Conservation (phyloP, 2,888 invertebrate genomes). For the Leptopilina drosophilae region DNA sequence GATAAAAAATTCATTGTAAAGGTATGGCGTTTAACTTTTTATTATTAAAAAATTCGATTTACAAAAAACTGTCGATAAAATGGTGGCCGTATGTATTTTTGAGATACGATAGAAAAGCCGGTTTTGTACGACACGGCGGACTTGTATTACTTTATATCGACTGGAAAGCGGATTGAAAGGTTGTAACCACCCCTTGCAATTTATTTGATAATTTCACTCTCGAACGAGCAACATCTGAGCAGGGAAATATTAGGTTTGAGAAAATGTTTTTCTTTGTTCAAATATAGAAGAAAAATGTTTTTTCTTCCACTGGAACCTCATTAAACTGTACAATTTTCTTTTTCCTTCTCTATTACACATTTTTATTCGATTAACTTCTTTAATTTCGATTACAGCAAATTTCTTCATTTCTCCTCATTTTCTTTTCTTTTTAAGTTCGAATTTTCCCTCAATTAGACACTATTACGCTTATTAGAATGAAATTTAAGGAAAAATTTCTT, state of each 20-base stretch:
- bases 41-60: not conserved
- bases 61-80: not conserved
- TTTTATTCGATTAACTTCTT: constrained; percentile 16
- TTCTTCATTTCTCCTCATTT: not conserved
- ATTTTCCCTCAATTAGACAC: not conserved
- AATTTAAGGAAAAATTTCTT: too few species aligned
- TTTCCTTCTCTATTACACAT: constrained; percentile 12
- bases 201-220: constrained; percentile 38
- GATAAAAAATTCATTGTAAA: not conserved
- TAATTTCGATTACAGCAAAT: not conserved
- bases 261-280: constrained; percentile 28
- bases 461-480: not conserved
- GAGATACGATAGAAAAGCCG: constrained; percentile 10
- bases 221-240: constrained; percentile 25
- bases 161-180: constrained; percentile 39
- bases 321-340: not conserved
- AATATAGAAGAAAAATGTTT: constrained; percentile 28
- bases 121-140: not conserved
- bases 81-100: constrained; percentile 2
- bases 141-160: constrained; percentile 37
- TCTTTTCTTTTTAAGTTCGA: too few species aligned
- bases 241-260: constrained; percentile 23
- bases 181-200: constrained; percentile 35
- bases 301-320: not conserved
- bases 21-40: not conserved